Evolutionary conservation across 2,888 invertebrate genomes (phyloP).

Genomic region (Cheilosia pagana): DNA sequence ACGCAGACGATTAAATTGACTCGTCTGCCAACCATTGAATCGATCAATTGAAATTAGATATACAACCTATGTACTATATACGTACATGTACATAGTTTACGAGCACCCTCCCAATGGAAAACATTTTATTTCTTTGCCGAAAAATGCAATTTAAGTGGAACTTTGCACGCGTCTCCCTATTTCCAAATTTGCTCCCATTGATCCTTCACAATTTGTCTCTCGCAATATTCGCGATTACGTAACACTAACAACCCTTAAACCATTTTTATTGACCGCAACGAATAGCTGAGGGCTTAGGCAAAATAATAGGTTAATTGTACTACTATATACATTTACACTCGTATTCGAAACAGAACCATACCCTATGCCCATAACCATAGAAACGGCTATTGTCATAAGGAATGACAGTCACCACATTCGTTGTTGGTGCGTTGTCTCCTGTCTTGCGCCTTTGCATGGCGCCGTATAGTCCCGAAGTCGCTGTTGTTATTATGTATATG

Average conservation of each 20-base stretch:
- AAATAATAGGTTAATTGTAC: slow-evolving; percentile 52
- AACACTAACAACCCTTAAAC: slow-evolving; percentile 60
- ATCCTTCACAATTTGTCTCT: slow-evolving; percentile 27
- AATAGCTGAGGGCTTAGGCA: not conserved
- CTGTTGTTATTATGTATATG: slow-evolving; percentile 50
- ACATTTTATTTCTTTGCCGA: slow-evolving; percentile 39
- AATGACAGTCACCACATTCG: slow-evolving; percentile 12
- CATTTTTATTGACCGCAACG: slow-evolving; percentile 63
- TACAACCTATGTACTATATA: too few species aligned
- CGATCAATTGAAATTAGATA: too few species aligned
- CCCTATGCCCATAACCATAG: slow-evolving; percentile 57
- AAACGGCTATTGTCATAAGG: slow-evolving; percentile 22
- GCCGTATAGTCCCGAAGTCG: slow-evolving; percentile 61
- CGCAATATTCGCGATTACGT: slow-evolving; percentile 41
- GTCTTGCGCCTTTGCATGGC: slow-evolving; percentile 71
- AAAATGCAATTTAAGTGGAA: slow-evolving; percentile 51
- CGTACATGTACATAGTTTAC: too few species aligned
- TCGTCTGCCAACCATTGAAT: too few species aligned
- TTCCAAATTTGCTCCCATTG: slow-evolving; percentile 1
- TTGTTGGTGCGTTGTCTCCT: slow-evolving; percentile 34
- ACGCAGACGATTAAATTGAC: too few species aligned
- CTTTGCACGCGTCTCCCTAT: slow-evolving; percentile 47
- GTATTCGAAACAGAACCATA: slow-evolving; percentile 22
- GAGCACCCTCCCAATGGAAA: not conserved
- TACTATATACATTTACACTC: not conserved